Percentiles rank a stretch among this genome's conserved stretches.
These are phyloP conservation scores for Rugalucina vietnamica DNA, from an alignment of 2,888 invertebrate genomes.

Conservation along the genomic window DNA sequence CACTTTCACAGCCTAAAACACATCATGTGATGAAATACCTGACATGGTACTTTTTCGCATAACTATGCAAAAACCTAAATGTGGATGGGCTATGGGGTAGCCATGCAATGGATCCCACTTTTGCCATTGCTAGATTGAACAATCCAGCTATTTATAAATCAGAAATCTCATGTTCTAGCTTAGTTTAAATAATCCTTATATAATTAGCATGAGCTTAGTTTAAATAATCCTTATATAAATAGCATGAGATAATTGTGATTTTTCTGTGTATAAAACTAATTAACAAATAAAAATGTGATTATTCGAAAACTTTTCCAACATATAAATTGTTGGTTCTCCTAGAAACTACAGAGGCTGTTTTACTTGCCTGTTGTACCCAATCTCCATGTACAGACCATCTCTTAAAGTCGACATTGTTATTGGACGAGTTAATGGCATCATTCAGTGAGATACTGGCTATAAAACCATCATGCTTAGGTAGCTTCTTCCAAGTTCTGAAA, in stretches of 20 bases:
- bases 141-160: no score
- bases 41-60: no score
- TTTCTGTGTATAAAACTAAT: not conserved
- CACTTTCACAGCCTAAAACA: not conserved
- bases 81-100: no score
- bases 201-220: no score
- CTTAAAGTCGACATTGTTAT: conserved; percentile 79
- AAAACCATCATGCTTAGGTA: conserved; percentile 81
- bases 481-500: conserved; percentile 82
- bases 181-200: no score
- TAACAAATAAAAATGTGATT: not conserved
- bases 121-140: no score
- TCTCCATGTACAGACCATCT: conserved; percentile 84
- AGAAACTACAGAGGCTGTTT: not conserved
- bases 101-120: no score
- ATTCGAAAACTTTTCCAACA: not conserved
- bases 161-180: no score
- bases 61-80: no score
- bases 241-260: not conserved
- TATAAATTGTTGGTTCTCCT: not conserved
- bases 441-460: conserved; percentile 82
- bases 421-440: conserved; percentile 74
- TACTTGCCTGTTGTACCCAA: conserved; percentile 83
- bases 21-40: not conserved
- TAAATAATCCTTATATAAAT: no score